Evolutionary conservation across 2,888 invertebrate species (phyloP).

Genomic region (Thymelicus sylvestris): DNA sequence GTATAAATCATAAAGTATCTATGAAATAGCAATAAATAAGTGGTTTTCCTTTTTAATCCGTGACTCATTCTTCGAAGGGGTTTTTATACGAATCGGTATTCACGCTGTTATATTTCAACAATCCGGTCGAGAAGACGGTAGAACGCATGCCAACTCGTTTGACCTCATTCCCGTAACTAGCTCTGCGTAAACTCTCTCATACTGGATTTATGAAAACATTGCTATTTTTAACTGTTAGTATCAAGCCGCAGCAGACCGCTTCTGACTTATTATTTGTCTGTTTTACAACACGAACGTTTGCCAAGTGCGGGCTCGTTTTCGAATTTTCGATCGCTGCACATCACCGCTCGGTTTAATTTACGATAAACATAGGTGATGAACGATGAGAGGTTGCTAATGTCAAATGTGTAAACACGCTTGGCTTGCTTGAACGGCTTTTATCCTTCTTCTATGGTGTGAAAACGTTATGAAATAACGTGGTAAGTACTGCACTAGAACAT

Average conservation of each 20-base stretch:
- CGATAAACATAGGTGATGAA: slow-evolving; percentile 55
- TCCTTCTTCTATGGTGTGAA: slow-evolving; percentile 1
- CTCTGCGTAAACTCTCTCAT: slow-evolving; percentile 79
- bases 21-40: slow-evolving; percentile 6
- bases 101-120: slow-evolving; percentile 63
- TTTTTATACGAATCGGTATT: slow-evolving; percentile 58
- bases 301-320: slow-evolving; percentile 72
- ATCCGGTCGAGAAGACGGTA: slow-evolving; percentile 50
- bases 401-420: slow-evolving; percentile 15
- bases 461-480: slow-evolving; percentile 16
- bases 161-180: slow-evolving; percentile 79
- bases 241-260: slow-evolving; percentile 63
- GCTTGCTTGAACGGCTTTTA: slow-evolving; percentile 12
- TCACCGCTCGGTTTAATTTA: slow-evolving; percentile 57
- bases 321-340: slow-evolving; percentile 45
- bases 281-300: slow-evolving; percentile 68
- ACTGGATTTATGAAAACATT: slow-evolving; percentile 79
- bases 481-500: too few relatives aligned
- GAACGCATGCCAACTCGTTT: slow-evolving; percentile 77
- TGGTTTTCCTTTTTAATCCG: slow-evolving; percentile 42
- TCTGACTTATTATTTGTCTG: slow-evolving; percentile 75
- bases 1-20: neutral
- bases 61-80: slow-evolving; percentile 45
- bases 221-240: slow-evolving; percentile 72
- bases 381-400: slow-evolving; percentile 30